Percentiles rank a stretch among this genome's conserved stretches.
Conservation (phyloP, 2,113 vertebrate genomes). For the Dicerorhinus sumatrensis region DNA sequence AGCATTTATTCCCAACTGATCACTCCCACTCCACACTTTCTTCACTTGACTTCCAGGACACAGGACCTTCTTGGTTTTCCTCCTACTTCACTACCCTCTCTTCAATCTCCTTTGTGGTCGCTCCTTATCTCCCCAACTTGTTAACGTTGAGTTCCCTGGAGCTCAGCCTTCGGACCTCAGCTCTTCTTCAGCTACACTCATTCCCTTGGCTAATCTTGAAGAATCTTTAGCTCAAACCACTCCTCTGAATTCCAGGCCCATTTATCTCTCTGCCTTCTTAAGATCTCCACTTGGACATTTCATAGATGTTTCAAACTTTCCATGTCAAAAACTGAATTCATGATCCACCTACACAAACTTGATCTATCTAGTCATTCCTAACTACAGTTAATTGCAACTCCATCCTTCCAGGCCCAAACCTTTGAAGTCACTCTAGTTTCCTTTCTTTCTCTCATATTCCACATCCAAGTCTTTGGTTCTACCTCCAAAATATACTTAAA, state of each 20-base stretch:
- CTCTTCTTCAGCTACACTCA: neutral
- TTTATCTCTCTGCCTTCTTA: neutral
- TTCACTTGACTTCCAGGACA: neutral
- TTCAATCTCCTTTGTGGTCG: neutral
- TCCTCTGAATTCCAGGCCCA: neutral
- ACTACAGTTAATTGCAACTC: neutral
- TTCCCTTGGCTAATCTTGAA: neutral
- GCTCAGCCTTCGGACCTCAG: neutral
- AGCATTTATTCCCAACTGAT: neutral
- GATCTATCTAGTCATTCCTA: neutral
- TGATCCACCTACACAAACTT: neutral
- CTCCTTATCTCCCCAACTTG: neutral
- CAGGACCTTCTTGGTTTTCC: neutral
- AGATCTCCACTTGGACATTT: neutral
- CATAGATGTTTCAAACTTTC: neutral
- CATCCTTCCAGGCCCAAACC: neutral
- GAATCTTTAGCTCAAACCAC: neutral
- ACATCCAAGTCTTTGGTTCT: neutral
- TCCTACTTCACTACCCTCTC: neutral
- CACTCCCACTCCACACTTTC: neutral
- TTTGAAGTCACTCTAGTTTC: neutral
- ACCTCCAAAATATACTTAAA: neutral
- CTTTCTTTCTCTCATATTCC: neutral
- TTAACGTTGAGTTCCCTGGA: neutral
- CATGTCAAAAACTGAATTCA: neutral